These are phyloP conservation scores for Vicugna pacos DNA, from an alignment of 2,113 vertebrate genomes.

Conservation along the genomic window DNA sequence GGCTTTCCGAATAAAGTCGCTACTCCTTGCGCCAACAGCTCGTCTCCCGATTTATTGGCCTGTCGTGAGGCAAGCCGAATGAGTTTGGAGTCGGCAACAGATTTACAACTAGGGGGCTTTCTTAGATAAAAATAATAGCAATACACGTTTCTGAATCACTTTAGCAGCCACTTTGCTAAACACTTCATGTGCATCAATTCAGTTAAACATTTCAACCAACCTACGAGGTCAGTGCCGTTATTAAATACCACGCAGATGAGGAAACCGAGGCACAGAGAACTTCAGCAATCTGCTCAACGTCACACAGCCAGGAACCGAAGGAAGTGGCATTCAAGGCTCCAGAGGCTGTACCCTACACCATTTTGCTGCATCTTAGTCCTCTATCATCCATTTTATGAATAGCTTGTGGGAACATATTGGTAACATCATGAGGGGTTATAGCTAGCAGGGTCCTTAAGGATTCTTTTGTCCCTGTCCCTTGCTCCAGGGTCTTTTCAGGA, in stretches of 20 bases:
- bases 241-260: background rate
- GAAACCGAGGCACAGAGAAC: background rate
- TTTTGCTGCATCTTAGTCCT: background rate
- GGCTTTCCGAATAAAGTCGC: too few relatives aligned
- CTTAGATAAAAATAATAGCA: background rate
- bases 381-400: slow-evolving; percentile 17
- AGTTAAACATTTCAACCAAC: slow-evolving; percentile 30
- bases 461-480: background rate
- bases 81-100: too few relatives aligned
- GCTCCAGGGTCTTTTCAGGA: background rate
- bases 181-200: background rate
- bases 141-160: background rate
- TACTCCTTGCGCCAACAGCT: too few relatives aligned
- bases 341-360: background rate
- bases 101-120: background rate
- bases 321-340: background rate
- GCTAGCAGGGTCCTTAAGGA: background rate
- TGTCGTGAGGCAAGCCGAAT: too few relatives aligned
- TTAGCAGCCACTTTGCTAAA: background rate
- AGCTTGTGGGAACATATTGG: background rate
- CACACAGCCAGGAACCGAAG: background rate
- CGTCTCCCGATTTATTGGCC: too few relatives aligned
- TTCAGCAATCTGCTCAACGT: background rate
- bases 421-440: background rate
- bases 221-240: background rate